Base-by-base conservation (phyloP, 2,888 invertebrate species). In the Hypercompe scribonia region DNA sequence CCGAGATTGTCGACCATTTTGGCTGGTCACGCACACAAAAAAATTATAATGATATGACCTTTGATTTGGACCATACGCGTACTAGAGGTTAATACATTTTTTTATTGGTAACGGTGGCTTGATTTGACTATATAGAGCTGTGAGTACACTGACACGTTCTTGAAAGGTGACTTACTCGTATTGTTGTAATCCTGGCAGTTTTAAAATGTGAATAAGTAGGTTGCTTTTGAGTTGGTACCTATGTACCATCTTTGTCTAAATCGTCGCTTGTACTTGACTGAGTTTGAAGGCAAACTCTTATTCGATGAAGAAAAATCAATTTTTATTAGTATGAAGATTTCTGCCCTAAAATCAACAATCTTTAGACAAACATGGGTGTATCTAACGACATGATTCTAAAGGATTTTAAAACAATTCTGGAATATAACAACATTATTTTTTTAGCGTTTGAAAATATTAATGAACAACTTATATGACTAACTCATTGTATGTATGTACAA, bases 21-120 rank as follows among this genome's bases (percentile, higher is more conserved):
- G 87, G 88, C 84, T 87, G 92, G 93, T 94, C 95, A 95, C 94
- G 94, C 93, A 90, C 85, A 83, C 86, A 82, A 89, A 90, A 39
- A 90, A 91, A 94, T 92, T 92, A 93, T 93, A 92, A 92, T 92
- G 91, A 92, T 90, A 90, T 94, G 95, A 95, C 95, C 95, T 95
- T 94, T 94, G 89, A 87, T 89, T 89, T 87, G 87, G 87, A 88
- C 88, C 91, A 92, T 91, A 89, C 91, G 90, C 88, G 91, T 85
- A 80, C 81, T 66, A 80, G 90, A 92, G 92, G 92, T 93, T 92
- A 92, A 92, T 93, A 89, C 88, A 88, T 78, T 91, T 93, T 94
- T 94, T 92, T 93, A 92, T 92, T 89, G 88, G 87, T 91, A 89
- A 89, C 89, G 86, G 90, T 91, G 89, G 90, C 89, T 91, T 87